A percentile compares a stretch with the other conserved stretches of the same genome.
These are phyloP conservation scores for Diglossa cyanea DNA, from an alignment of 2,797 vertebrate genomes.

Conservation along the genomic window DNA sequence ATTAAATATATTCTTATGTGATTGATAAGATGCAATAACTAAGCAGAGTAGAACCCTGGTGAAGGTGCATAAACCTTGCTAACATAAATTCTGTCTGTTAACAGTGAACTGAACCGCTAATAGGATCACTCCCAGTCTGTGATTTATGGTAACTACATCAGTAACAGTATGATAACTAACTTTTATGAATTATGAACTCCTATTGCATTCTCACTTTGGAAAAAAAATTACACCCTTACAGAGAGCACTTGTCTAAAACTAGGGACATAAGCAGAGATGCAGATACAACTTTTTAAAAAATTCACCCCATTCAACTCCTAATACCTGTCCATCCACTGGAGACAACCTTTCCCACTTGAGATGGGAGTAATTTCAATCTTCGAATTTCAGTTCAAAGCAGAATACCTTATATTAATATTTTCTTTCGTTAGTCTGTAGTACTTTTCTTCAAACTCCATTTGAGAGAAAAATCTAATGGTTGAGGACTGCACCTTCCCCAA, in stretches of 20 bases:
- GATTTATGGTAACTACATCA: neutral
- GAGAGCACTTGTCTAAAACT: neutral
- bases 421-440: neutral
- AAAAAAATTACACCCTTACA: neutral
- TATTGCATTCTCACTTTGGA: neutral
- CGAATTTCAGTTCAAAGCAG: neutral
- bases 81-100: neutral
- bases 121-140: neutral
- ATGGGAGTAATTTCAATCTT: neutral
- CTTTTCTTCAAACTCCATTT: neutral
- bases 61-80: neutral
- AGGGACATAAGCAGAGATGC: neutral
- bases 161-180: neutral
- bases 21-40: neutral
- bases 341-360: neutral
- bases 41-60: neutral
- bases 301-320: neutral
- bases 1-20: neutral
- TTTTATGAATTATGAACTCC: neutral
- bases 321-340: neutral
- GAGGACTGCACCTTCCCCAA: neutral
- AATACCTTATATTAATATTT: neutral
- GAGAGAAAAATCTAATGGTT: neutral
- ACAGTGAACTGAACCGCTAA: neutral
- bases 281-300: neutral